Evolutionary conservation across 2,888 invertebrate species (phyloP).

Genomic region (Eupithecia vulgata): DNA sequence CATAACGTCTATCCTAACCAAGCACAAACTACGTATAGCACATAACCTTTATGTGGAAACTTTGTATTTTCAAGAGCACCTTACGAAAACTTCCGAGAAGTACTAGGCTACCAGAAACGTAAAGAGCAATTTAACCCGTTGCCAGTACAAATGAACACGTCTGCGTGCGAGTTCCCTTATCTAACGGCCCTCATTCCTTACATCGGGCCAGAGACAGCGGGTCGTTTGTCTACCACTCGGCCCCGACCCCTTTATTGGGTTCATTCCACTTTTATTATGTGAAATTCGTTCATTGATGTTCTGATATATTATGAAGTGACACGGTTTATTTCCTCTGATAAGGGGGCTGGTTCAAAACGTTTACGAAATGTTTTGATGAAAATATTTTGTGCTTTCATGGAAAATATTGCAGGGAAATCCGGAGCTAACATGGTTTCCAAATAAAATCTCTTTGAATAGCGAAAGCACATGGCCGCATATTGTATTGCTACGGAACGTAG

Average conservation of each 20-base stretch:
- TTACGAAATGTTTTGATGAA: neutral
- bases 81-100: constrained; percentile 16
- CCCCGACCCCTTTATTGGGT: constrained; percentile 31
- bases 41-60: neutral
- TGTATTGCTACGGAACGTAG: neutral
- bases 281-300: constrained; percentile 33
- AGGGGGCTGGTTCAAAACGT: neutral
- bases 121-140: constrained; percentile 44
- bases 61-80: neutral
- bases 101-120: constrained; percentile 30
- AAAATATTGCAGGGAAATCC: neutral
- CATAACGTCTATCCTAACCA: neutral
- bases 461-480: neutral
- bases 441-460: neutral
- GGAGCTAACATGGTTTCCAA: neutral
- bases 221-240: constrained; percentile 36
- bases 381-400: neutral
- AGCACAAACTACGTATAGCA: neutral
- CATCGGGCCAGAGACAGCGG: constrained; percentile 48
- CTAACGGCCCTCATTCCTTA: constrained; percentile 69
- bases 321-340: constrained; percentile 17
- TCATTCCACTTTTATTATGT: constrained; percentile 33
- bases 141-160: constrained; percentile 38
- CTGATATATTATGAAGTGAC: constrained; percentile 16
- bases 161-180: constrained; percentile 58